Base-by-base conservation (phyloP, 2,797 vertebrate genomes). In the Aselliscus stoliczkanus region DNA sequence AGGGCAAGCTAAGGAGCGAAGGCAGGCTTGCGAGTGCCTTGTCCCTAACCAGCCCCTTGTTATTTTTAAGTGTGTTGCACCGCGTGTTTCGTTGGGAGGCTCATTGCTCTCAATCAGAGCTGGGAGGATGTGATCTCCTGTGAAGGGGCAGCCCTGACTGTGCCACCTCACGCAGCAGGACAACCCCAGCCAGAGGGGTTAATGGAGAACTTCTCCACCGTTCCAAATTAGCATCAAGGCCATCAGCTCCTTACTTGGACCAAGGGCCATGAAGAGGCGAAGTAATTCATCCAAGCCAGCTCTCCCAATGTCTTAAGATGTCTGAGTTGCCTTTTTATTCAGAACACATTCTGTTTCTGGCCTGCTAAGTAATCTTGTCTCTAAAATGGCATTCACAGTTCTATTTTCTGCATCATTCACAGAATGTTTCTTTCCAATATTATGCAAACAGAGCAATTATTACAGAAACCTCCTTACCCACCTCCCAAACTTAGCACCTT, bases 391-490 rank as follows among this genome's bases (percentile, higher is more conserved):
- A 88, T 88, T 94, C 86, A 47, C 79, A 25, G 0, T 64, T 92
- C 79, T 70, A n/a, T 90, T 97, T 98, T 96, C 95, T 96, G 87
- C n/a, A 95, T 95, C 94, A 87, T 95, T 97, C 90, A 85, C 79
- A 95, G 94, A 97, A 89, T 88, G 88, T 81, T 52, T 92, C 96
- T 96, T 97, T 93, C 95, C 39, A 73, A 62, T 47, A 47, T 79
- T 88, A 52, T 39, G 80, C 88, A 97, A 94, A 96, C 39, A 27
- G 47, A 42, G 65, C 70, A 39, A 29, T 52, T 44, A 21, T 39
- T 29, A 25, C 7, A 47, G 69, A 83, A 23, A 39, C 2, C 37
- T n/a, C 20, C 90, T 79, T 42, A 21, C 56, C 37, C 37, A 11
- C 10, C 34, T 17, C 47, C 87, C n/a, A 27, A 87, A 67, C 67